Evolutionary conservation across 1,140 invertebrate genomes (phyloP).

Genomic region (Thalassaphorura encarpata): DNA sequence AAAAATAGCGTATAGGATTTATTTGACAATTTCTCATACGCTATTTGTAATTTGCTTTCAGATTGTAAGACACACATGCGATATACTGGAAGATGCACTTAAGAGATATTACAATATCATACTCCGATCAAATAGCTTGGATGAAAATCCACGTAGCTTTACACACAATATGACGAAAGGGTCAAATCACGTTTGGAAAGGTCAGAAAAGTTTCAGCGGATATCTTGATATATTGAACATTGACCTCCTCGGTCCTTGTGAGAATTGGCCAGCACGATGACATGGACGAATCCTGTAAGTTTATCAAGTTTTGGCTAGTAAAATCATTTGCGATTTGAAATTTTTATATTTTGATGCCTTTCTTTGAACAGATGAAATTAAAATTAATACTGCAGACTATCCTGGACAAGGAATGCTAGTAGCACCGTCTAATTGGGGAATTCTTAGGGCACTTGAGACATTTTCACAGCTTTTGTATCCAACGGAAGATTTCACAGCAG

Average conservation of each 20-base stretch:
- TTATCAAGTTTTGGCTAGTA: conserved; percentile 39
- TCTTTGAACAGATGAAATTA: conserved; percentile 39
- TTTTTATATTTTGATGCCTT: conserved; percentile 37
- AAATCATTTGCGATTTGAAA: conserved; percentile 24
- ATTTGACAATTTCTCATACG: not conserved
- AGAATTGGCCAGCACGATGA: conserved; percentile 47
- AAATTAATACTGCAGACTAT: conserved; percentile 38
- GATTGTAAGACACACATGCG: conserved; percentile 41
- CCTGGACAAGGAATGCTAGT: conserved; percentile 34
- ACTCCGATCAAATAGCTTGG: conserved; percentile 16
- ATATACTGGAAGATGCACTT: conserved; percentile 47
- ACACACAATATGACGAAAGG: too few relatives aligned
- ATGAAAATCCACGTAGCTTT: not conserved
- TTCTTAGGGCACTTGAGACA: conserved; percentile 30
- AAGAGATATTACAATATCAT: conserved; percentile 43
- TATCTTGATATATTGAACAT: conserved; percentile 42
- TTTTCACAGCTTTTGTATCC: conserved; percentile 29
- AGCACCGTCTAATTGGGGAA: conserved; percentile 33
- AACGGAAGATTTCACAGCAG: conserved; percentile 23
- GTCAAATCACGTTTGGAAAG: too few relatives aligned
- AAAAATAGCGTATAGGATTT: not conserved
- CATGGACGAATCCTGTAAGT: conserved; percentile 64
- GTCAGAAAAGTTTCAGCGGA: not conserved
- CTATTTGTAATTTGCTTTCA: conserved; percentile 25
- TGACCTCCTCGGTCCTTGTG: conserved; percentile 44